These are phyloP conservation scores for Geopemphigus sp. DNA, from an alignment of 1,140 invertebrate genomes.

Conservation along the genomic window DNA sequence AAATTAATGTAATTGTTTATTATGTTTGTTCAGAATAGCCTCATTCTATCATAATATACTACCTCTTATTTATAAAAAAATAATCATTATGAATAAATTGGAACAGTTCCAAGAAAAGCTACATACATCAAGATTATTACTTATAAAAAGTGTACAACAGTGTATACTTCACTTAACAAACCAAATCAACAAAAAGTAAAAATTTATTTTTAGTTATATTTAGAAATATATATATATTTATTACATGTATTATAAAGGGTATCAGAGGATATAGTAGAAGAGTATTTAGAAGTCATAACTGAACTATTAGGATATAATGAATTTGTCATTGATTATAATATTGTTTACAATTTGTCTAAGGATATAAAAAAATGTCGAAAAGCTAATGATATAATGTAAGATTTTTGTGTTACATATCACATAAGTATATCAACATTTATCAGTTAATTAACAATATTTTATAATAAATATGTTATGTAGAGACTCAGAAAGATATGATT, in stretches of 20 bases:
- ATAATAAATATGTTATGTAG: not conserved
- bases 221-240: not conserved
- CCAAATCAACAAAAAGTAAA: conserved; percentile 27
- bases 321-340: conserved; percentile 34
- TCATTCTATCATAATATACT: conserved; percentile 27
- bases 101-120: conserved; percentile 22
- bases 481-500: conserved; percentile 21
- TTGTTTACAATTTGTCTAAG: conserved; percentile 4
- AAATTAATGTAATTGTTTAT: not conserved
- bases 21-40: conserved; percentile 26
- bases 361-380: conserved; percentile 31
- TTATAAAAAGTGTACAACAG: conserved; percentile 4
- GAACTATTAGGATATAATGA: conserved; percentile 25
- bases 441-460: not conserved
- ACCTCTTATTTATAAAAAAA: conserved; percentile 27
- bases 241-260: not conserved
- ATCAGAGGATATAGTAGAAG: not conserved
- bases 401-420: not conserved
- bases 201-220: not conserved
- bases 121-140: conserved; percentile 32
- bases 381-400: not conserved
- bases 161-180: conserved; percentile 17
- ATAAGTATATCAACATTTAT: no score
- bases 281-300: conserved; percentile 26
- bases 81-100: conserved; percentile 12